Base-by-base conservation (phyloP, 2,888 invertebrate genomes). In the Xestia xanthographa region DNA sequence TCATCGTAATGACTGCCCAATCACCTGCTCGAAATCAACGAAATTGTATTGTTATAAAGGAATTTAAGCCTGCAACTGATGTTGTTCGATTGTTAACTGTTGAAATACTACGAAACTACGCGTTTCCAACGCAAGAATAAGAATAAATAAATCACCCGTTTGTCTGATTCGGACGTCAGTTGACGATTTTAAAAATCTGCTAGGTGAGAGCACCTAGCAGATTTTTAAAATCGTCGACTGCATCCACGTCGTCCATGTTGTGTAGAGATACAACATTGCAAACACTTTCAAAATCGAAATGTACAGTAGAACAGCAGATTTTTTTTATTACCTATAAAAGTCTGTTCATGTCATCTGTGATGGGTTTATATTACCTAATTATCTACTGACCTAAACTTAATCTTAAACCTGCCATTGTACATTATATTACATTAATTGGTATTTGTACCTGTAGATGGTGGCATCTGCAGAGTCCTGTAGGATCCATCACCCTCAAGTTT, bases 401-500 rank as follows among this genome's bases (percentile, higher is more conserved):
- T 14, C 2, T 17, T n/a, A n/a, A 22, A 29, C n/a, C 29, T 26
- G 22, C 34, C 12, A 22, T 53, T 22, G 20, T 20, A 45, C 9
- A 66, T 2, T 38, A 43, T 41, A 43, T 41, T 48, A 12, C 20
- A 5, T 58, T 22, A 9, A 58, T 62, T 48, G 20, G 77, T 89
- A 60, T 63, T 34, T n/a, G 76, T 89, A 95, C 95, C 93, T 74
- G 90, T 87, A 4, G 90, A 67, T 0, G 92, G 80, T 5, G 95
- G 95, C 90, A 94, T 92, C 75, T 93, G 94, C 71, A 95, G 80
- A 20, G 94, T 95, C 82, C 93, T 92, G 87, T 95, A 95, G 8
- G 95, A 93, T 34, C 95, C 95, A 62, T 94, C 92, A 1, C 88
- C 91, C n/a, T 91, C 92, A 3, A 94, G 88, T 68, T 88, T 91